Conservation (phyloP, 2,113 vertebrate genomes). For the Pseudorectes ferrugineus region DNA sequence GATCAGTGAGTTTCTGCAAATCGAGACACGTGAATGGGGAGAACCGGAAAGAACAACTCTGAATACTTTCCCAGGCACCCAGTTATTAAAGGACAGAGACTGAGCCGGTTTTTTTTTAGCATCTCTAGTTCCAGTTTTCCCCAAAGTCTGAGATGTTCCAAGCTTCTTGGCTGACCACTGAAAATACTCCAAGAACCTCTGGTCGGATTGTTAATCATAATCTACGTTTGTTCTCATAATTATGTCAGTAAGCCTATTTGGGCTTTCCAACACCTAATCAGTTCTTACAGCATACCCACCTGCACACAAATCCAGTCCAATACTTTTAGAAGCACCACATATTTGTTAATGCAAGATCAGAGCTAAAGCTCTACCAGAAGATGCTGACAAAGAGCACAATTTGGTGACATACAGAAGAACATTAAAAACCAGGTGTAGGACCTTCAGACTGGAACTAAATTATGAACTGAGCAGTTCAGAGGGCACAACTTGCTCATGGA, state of each 20-base stretch:
- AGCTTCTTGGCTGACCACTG: not conserved
- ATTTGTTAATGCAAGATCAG: not conserved
- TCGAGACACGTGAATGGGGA: fast-evolving
- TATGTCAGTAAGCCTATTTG: not conserved
- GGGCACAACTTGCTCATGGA: not conserved
- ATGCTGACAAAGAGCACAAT: not conserved
- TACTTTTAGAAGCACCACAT: not conserved
- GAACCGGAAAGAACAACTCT: not conserved
- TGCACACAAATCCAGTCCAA: not conserved
- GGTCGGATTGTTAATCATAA: not conserved
- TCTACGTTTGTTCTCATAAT: not conserved
- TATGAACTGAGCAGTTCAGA: not conserved
- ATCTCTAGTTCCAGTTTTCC: not conserved
- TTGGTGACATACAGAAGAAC: not conserved
- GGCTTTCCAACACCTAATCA: not conserved
- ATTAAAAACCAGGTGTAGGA: not conserved
- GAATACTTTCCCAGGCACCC: not conserved
- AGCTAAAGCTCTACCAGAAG: not conserved
- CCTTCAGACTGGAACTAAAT: not conserved
- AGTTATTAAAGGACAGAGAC: not conserved
- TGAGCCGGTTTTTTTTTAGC: not conserved
- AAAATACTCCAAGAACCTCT: not conserved
- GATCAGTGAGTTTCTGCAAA: not conserved
- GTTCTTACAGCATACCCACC: not conserved
- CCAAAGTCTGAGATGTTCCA: not conserved